Conservation (phyloP, 2,888 invertebrate species). For the Eumacrocentrus americanus region DNA sequence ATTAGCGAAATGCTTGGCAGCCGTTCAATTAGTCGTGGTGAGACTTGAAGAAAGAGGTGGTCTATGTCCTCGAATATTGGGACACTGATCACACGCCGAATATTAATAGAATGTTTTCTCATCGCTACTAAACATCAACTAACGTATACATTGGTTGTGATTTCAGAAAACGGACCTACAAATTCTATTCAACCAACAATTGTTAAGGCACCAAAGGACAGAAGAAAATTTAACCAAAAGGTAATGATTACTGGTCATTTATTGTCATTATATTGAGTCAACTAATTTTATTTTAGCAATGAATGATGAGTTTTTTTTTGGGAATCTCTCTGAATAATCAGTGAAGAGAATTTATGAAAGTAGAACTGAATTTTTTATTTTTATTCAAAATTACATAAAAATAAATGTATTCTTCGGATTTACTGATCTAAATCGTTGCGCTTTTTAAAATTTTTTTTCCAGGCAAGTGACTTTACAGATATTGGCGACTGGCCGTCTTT, state of each 20-base stretch:
- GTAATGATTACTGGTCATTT: too few species aligned
- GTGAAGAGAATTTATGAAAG: constrained; percentile 37
- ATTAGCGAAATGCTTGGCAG: constrained; percentile 7
- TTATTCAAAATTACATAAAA: neutral
- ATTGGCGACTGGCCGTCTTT: constrained; percentile 92
- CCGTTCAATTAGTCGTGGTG: constrained; percentile 1
- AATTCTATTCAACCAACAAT: constrained; percentile 57
- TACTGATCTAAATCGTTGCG: neutral
- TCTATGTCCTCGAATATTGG: neutral
- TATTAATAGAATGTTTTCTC: constrained; percentile 13
- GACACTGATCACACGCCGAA: neutral
- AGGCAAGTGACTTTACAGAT: constrained; percentile 88
- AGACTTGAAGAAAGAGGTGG: neutral
- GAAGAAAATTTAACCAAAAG: constrained; percentile 64
- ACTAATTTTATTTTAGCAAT: constrained; percentile 1
- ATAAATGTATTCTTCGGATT: neutral
- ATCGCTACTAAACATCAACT: constrained; percentile 7
- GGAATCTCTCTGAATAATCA: constrained; percentile 23
- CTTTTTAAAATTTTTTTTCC: constrained; percentile 51
- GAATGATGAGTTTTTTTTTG: neutral
- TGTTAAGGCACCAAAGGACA: constrained; percentile 63
- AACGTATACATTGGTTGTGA: too few species aligned
- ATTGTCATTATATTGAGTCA: too few species aligned
- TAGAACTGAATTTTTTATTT: constrained; percentile 38
- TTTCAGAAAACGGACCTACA: constrained; percentile 56